Base-by-base conservation (phyloP, 2,888 invertebrate species). In the Heteromurus nitidus region DNA sequence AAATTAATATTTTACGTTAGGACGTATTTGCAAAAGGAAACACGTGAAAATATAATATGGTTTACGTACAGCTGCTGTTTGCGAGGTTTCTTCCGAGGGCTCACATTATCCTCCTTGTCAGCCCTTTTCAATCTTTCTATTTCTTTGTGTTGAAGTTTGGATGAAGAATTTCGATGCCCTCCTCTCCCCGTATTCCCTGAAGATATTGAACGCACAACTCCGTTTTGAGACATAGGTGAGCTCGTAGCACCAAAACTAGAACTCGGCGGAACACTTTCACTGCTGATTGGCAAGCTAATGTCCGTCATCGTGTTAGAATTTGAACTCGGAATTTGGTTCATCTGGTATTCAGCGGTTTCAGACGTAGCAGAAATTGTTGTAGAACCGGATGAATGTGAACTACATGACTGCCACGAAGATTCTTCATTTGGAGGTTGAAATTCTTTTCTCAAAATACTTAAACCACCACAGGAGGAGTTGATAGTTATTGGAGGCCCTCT, bases 21-120 rank as follows among this genome's bases (percentile, higher is more conserved):
- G 47, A 47, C 7, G 11, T n/a, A 47, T 47, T 47, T 47, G 36
- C 13, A 36, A 36, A 9, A 36, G 13, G 5, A 36, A 36, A n/a
- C n/a, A 36, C 36, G 36, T 36, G 13, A 13, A 36, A 36, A 50
- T 69, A n/a, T 20, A 36, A 80, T 31, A 18, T 36, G 18, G n/a
- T 30, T 20, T 20, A 91, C 93, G 91, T 90, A 96, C 95, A 95
- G 91, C 90, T 94, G 93, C 87, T 95, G 97, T 88, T 98, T 96
- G 81, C 97, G 91, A 0, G 97, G 95, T 88, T 97, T 97, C 89
- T 98, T 98, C 80, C 97, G 91, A 0, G 97, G 96, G 72, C 94
- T 93, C 89, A 93, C 93, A 88, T 90, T 89, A 64, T 88, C 87
- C 20, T 87, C 85, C 47, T 84, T 86, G 36, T 85, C 86, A 67